A percentile compares a stretch with the other conserved stretches of the same genome.
Evolutionary conservation across 2,797 vertebrate genomes (phyloP).

Genomic region (Bryconaethiops microstoma): DNA sequence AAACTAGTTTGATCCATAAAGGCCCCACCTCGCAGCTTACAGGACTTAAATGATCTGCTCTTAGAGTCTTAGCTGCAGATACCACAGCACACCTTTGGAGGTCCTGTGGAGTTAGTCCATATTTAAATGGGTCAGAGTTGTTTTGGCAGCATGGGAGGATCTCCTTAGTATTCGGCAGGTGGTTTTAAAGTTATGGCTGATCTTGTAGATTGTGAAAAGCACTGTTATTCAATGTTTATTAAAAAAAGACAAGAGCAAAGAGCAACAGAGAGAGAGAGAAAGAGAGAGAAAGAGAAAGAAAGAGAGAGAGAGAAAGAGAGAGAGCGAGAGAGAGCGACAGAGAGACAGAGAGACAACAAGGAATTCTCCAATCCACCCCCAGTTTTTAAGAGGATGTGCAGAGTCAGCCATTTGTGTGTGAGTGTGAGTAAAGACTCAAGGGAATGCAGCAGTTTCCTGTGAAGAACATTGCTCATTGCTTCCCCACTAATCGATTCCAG

Average conservation of each 20-base stretch:
- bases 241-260: not conserved
- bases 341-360: conserved; percentile 12
- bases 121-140: too few relatives aligned
- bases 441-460: conserved; percentile 58
- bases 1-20: too few relatives aligned
- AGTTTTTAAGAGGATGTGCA: conserved; percentile 31
- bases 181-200: not conserved
- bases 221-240: not conserved
- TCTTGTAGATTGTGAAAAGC: not conserved
- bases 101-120: too few relatives aligned
- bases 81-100: too few relatives aligned
- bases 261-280: not conserved
- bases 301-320: not conserved
- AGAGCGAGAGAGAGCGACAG: conserved; percentile 10
- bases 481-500: conserved; percentile 59
- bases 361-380: conserved; percentile 24
- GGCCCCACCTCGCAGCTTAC: too few relatives aligned
- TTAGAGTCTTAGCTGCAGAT: too few relatives aligned
- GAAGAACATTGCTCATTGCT: conserved; percentile 50
- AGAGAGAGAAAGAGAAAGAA: conserved; percentile 12
- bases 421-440: conserved; percentile 41
- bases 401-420: conserved; percentile 39
- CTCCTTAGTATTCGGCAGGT: too few relatives aligned
- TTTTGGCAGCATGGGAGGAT: too few relatives aligned
- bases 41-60: too few relatives aligned